Evolutionary conservation across 2,113 vertebrate species (phyloP).

Genomic region (Channa maculata): DNA sequence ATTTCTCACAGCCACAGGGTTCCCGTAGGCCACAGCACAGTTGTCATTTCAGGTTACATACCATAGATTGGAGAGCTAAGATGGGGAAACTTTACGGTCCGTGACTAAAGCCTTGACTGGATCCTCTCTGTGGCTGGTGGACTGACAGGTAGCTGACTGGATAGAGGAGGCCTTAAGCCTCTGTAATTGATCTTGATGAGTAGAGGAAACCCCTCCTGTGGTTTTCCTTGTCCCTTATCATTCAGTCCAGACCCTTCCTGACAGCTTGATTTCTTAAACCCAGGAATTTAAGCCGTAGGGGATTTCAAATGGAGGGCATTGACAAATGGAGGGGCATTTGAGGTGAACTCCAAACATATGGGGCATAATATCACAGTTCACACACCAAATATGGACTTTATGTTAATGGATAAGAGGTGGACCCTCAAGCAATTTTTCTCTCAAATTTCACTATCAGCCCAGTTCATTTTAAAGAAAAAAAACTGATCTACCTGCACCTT

Average conservation of each 20-base stretch:
- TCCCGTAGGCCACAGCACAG: slow-evolving; percentile 39
- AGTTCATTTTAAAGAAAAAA: not conserved
- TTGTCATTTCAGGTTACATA: slow-evolving; percentile 66
- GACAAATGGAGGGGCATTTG: slow-evolving; percentile 65
- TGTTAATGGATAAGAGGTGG: slow-evolving; percentile 31
- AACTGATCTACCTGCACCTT: not conserved
- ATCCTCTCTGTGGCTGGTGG: slow-evolving; percentile 50
- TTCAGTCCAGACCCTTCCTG: slow-evolving; percentile 60
- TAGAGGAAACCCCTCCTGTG: slow-evolving; percentile 61
- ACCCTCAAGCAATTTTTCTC: not conserved
- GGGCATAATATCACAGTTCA: slow-evolving; percentile 37
- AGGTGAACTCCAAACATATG: slow-evolving; percentile 53
- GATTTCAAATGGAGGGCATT: slow-evolving; percentile 63
- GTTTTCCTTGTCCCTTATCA: slow-evolving; percentile 63
- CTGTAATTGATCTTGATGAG: slow-evolving; percentile 76
- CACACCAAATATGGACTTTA: slow-evolving; percentile 23
- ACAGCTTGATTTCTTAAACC: slow-evolving; percentile 73
- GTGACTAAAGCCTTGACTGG: slow-evolving; percentile 71
- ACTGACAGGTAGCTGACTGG: slow-evolving; percentile 49
- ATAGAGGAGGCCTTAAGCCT: slow-evolving; percentile 49
- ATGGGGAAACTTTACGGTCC: slow-evolving; percentile 49
- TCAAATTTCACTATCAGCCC: slow-evolving; percentile 1
- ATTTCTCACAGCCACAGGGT: slow-evolving; percentile 62
- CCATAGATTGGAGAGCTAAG: slow-evolving; percentile 47
- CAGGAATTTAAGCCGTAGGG: slow-evolving; percentile 61